Evolutionary conservation across 2,888 invertebrate genomes (phyloP), one percentile per base, ranked within the genome.

Genomic region (Diogma glabrata): DNA sequence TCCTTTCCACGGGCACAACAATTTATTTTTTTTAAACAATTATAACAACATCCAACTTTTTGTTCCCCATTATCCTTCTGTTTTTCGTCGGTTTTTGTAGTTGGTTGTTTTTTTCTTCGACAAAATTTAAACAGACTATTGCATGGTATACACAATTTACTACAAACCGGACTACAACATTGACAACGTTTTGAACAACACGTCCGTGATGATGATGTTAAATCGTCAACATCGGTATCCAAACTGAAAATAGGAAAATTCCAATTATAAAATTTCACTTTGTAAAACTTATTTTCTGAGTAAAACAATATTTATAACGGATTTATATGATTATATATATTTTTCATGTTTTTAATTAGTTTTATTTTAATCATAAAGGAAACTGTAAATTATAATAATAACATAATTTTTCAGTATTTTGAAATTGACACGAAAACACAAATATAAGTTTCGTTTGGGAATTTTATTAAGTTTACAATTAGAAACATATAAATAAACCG

Each of bases 1-100:
- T 64, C 62, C 54, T 68, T 53, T 38, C 72, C 63, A 19, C 68
- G 62, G 55, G 68, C 71, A 58, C 72, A 73, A 52, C 70, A 70
- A 54, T 61, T 66, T 14, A 66, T 57, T 50, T 60, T 63, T 51
- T 63, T 63, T 68, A 69, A 70, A 50, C 67, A 69, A 47, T 23
- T 43, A 23, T 23, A 20, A 43, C 43, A 43, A 43, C 43, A 43
- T 43, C 43, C 43, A 20, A 22, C 23, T 22, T 20, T 22, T 7
- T 43, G 20, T 43, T 43, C 43, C 56, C 22, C 23, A 43, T 43
- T 43, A 43, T 43, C 23, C 6, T 43, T 43, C 6, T 43, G 20
- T 22, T 43, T 43, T 22, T 43, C 23, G 23, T 14, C 23, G 23
- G 12, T 40, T 9, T n/a, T 20, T 14, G 22, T 43, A 22, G 43